Evolutionary conservation across 2,888 invertebrate genomes (phyloP).

Genomic region (Empis livida): DNA sequence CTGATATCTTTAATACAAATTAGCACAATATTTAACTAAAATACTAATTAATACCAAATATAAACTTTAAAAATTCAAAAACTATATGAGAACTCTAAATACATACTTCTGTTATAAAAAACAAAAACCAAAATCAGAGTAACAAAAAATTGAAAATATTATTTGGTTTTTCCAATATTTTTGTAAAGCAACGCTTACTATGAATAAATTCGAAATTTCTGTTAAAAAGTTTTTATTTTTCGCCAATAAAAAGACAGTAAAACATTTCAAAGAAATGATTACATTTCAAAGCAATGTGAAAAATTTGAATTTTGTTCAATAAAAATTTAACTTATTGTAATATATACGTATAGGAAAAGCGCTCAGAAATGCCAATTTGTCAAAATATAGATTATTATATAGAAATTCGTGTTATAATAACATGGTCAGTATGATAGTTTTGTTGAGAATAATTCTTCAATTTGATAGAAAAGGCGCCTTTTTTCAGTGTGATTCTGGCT

Average conservation of each 20-base stretch:
- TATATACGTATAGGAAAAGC: not conserved
- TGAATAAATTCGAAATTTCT: conserved; percentile 1
- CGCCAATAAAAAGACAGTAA: conserved; percentile 1
- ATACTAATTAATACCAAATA: not conserved
- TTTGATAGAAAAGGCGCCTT: not conserved
- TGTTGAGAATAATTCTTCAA: not conserved
- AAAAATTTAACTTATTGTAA: not conserved
- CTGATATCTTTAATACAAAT: not conserved
- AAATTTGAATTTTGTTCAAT: not conserved
- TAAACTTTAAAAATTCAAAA: not conserved
- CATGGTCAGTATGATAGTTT: not conserved
- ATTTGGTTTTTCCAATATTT: not conserved
- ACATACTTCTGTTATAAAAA: not conserved
- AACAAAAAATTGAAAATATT: not conserved
- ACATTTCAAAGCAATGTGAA: not conserved
- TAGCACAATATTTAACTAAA: not conserved
- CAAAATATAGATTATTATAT: not conserved
- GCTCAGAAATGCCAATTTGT: not conserved
- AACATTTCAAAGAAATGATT: not conserved
- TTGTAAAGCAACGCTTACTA: not conserved
- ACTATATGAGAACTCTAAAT: not conserved
- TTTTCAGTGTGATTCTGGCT: not conserved
- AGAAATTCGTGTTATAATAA: not conserved
- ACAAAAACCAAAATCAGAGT: not conserved
- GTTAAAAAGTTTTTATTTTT: not conserved